These are phyloP conservation scores for Lottia gigantea DNA, from an alignment of 2,888 invertebrate genomes.

Conservation along the genomic window DNA sequence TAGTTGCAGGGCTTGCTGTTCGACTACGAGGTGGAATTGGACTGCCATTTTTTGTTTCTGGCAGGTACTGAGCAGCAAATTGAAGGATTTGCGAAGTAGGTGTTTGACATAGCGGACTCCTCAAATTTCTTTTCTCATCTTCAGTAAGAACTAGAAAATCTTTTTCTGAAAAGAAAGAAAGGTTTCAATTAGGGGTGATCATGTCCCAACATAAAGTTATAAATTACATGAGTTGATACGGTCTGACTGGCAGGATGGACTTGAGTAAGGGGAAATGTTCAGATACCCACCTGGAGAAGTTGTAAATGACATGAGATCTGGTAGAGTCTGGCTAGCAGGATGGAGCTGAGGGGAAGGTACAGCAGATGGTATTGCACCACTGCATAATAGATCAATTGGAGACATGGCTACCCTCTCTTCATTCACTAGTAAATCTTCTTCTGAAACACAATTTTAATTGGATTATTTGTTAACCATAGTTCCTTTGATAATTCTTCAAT, in stretches of 20 bases:
- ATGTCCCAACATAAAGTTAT: neutral
- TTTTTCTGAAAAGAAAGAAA: slow-evolving; percentile 20
- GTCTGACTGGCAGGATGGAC: slow-evolving; percentile 15
- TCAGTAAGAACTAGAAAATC: slow-evolving; percentile 38
- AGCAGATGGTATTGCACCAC: slow-evolving; percentile 53
- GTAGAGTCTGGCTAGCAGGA: slow-evolving; percentile 32
- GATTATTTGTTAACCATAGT: too few relatives aligned
- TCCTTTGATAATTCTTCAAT: too few relatives aligned
- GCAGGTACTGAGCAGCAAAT: slow-evolving; percentile 54
- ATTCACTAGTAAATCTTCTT: slow-evolving; percentile 1
- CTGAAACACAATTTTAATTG: slow-evolving; percentile 5
- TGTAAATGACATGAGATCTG: slow-evolving; percentile 57
- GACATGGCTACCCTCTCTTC: neutral
- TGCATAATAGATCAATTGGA: slow-evolving; percentile 46
- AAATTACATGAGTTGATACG: neutral
- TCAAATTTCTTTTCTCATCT: slow-evolving; percentile 51
- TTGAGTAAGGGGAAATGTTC: too few relatives aligned
- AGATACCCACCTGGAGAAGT: slow-evolving; percentile 29
- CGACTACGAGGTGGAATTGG: slow-evolving; percentile 1
- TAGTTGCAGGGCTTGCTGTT: neutral
- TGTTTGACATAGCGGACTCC: slow-evolving; percentile 49
- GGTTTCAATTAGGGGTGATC: too few relatives aligned
- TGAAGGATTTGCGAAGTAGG: slow-evolving; percentile 56
- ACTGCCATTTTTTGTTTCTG: slow-evolving; percentile 11
- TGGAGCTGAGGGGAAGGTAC: slow-evolving; percentile 59